These are phyloP conservation scores for Stenchaetothrips biformis DNA, from an alignment of 2,888 invertebrate genomes.

Conservation along the genomic window DNA sequence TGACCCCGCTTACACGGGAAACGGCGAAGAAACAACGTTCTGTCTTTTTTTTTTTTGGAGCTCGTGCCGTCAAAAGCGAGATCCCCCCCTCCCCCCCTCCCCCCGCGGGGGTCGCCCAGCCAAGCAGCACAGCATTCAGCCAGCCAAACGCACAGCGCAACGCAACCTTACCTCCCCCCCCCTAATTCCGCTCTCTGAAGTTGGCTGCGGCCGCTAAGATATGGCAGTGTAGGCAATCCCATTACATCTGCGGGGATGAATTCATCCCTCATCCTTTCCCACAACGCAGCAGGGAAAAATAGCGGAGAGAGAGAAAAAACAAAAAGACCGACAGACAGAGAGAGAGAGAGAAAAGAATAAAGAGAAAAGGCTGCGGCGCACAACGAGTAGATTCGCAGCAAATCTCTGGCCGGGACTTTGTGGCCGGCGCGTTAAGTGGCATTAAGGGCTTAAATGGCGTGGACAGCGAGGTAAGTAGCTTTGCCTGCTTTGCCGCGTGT, in stretches of 20 bases:
- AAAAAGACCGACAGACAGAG: too few relatives aligned
- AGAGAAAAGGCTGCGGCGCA: not conserved
- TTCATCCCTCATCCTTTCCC: constrained; percentile 9
- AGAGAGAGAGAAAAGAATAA: not conserved
- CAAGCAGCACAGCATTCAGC: too few relatives aligned
- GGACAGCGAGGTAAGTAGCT: not conserved
- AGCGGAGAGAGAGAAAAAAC: not conserved
- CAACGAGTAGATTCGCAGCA: not conserved
- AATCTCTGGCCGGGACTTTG: not conserved
- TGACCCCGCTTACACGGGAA: too few relatives aligned
- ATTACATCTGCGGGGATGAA: constrained; percentile 20
- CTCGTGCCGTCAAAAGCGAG: too few relatives aligned
- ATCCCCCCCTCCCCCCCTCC: too few relatives aligned
- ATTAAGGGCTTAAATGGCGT: not conserved
- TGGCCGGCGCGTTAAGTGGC: not conserved
- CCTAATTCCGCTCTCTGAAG: not conserved
- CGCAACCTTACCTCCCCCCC: too few relatives aligned
- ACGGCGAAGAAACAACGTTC: too few relatives aligned
- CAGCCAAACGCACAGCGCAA: too few relatives aligned
- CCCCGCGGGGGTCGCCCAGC: too few relatives aligned
- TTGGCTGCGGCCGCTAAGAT: not conserved
- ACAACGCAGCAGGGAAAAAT: not conserved
- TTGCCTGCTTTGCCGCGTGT: not conserved
- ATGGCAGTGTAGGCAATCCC: constrained; percentile 7
- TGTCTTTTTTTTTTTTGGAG: too few relatives aligned